Percentiles rank a stretch among this genome's conserved stretches.
phyloP scores from a whole-genome alignment of 2,888 invertebrate species.

The Plebejus melissa region DNA sequence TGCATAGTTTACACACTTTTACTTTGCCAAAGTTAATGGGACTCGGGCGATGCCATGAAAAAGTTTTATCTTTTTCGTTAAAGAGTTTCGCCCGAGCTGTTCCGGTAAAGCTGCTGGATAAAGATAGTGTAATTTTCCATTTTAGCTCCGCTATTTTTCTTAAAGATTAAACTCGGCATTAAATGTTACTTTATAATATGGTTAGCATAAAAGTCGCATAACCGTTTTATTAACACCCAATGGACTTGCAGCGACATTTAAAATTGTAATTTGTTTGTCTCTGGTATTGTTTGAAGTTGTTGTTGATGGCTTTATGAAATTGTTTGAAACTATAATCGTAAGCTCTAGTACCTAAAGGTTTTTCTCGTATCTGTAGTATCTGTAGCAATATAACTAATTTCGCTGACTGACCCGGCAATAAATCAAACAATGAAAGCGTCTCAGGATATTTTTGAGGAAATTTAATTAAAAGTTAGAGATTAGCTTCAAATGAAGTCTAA shows the following conservation, averaged over 20 bases:
- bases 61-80: conserved; percentile 59
- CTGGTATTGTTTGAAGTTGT: neutral
- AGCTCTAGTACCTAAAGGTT: no score
- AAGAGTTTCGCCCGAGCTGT: conserved; percentile 50
- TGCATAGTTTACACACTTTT: conserved; percentile 66
- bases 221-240: neutral
- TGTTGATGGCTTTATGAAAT: neutral
- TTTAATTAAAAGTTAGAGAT: conserved; percentile 43
- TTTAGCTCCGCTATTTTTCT: conserved; percentile 25
- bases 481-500: conserved; percentile 41
- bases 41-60: conserved; percentile 54
- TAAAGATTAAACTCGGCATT: conserved; percentile 13
- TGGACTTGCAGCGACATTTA: neutral
- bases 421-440: conserved; percentile 29
- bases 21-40: conserved; percentile 73
- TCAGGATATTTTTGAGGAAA: conserved; percentile 18
- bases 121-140: conserved; percentile 27
- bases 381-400: neutral
- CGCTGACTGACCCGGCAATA: neutral
- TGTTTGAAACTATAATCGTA: neutral
- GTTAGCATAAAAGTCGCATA: neutral
- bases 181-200: conserved; percentile 20
- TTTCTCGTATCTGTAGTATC: no score
- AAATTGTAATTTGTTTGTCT: conserved; percentile 1
- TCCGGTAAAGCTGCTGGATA: conserved; percentile 39